These are phyloP conservation scores for Coracias cyanogaster DNA, from an alignment of 2,797 vertebrate species.

Conservation along the genomic window DNA sequence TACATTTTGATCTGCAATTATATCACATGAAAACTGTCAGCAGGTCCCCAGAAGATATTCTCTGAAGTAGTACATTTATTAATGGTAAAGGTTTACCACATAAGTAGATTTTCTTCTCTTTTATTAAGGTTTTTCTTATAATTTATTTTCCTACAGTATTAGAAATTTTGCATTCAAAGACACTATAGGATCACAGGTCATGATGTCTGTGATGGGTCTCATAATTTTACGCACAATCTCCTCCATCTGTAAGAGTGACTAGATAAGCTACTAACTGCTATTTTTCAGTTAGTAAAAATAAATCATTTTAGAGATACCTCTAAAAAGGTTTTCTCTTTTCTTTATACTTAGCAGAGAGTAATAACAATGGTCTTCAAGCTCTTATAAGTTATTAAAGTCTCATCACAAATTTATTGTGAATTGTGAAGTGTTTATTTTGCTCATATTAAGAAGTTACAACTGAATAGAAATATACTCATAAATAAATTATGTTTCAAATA, in stretches of 20 bases:
- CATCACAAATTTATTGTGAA: background rate
- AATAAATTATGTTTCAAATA: background rate
- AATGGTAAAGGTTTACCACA: background rate
- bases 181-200: background rate
- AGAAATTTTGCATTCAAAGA: background rate
- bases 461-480: background rate
- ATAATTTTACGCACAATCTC: background rate
- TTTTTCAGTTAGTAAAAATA: slow-evolving; percentile 45
- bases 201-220: background rate
- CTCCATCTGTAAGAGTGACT: background rate
- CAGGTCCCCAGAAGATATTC: background rate
- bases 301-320: slow-evolving; percentile 23
- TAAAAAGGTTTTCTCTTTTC: background rate
- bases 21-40: slow-evolving; percentile 12
- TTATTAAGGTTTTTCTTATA: background rate
- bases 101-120: background rate
- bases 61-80: background rate
- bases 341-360: slow-evolving; percentile 12
- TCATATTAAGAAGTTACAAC: background rate
- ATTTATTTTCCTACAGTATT: background rate
- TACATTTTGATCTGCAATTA: slow-evolving; percentile 28
- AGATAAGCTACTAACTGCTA: slow-evolving; percentile 2
- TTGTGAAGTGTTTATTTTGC: background rate
- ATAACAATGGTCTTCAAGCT: background rate
- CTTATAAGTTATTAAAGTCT: background rate